Conservation (phyloP, 2,113 vertebrate genomes). For the Bubo blakistoni region DNA sequence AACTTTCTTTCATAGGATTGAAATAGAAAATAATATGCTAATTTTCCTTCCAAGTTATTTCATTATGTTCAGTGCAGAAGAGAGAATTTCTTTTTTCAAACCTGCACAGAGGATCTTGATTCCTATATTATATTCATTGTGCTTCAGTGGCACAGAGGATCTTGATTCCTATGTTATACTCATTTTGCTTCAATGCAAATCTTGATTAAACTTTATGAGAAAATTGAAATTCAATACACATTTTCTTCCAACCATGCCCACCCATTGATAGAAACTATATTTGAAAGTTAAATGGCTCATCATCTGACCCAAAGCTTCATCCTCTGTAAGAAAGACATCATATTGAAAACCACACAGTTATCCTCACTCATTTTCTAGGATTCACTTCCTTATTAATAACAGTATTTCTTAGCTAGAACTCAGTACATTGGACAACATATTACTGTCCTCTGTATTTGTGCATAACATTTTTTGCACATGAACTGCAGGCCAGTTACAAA, state of each 20-base stretch:
- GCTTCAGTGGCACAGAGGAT: neutral
- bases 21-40: constrained; percentile 7
- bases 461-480: neutral
- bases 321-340: neutral
- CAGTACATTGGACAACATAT: neutral
- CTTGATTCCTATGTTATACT: neutral
- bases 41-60: constrained; percentile 8
- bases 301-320: neutral
- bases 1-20: neutral
- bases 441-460: neutral
- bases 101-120: neutral
- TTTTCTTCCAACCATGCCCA: neutral
- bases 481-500: accelerated
- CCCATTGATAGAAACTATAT: neutral
- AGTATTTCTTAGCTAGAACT: neutral
- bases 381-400: accelerated
- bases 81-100: neutral
- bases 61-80: neutral
- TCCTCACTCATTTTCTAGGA: neutral
- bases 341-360: neutral
- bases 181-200: neutral
- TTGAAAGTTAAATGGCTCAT: neutral
- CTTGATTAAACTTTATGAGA: neutral
- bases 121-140: neutral
- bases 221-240: constrained; percentile 12